Base-by-base conservation (phyloP, 2,888 invertebrate genomes). In the Muscina levida region DNA sequence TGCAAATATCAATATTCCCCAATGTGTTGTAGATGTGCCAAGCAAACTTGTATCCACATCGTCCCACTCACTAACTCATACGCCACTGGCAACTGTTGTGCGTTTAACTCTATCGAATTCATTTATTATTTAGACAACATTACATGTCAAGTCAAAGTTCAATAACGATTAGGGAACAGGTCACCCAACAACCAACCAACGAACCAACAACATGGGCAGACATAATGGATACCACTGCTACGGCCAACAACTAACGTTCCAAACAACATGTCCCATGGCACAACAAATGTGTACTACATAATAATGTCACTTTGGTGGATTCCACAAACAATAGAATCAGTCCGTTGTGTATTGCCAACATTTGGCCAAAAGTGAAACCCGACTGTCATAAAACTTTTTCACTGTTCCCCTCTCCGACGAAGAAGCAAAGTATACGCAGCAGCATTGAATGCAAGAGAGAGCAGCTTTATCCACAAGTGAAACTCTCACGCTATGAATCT, bases 401-500 rank as follows among this genome's bases (percentile, higher is more conserved):
- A 66, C 44, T 71, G 37, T 19, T 37, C 37, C 8, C 48, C 10
- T n/a, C 42, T 42, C 15, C 19, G 5, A 31, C 19, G 13, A 5
- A 42, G 37, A 48, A 57, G 39, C 4, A 17, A 67, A 31, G 67
- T n/a, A 10, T 19, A 67, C 53, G 62, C 62, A 62, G 13, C n/a
- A n/a, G 19, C 17, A 42, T 13, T 8, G 42, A 59, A 59, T 42
- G 22, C 1, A 22, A 22, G 10, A 5, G 26, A 62, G 0, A n/a
- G 51, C 57, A 59, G 57, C n/a, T n/a, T n/a, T n/a, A n/a, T n/a
- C 72, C 31, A 19, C 24, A 59, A 68, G 42, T 62, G 51, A 72
- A 77, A 53, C 31, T 68, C 72, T 72, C 62, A 77, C 72, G 68
- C 62, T 37, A 77, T 72, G 62, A 72, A 72, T 72, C 68, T 62